These are phyloP conservation scores for Gymnocypris eckloni DNA, from an alignment of 2,797 vertebrate species.

Conservation along the genomic window DNA sequence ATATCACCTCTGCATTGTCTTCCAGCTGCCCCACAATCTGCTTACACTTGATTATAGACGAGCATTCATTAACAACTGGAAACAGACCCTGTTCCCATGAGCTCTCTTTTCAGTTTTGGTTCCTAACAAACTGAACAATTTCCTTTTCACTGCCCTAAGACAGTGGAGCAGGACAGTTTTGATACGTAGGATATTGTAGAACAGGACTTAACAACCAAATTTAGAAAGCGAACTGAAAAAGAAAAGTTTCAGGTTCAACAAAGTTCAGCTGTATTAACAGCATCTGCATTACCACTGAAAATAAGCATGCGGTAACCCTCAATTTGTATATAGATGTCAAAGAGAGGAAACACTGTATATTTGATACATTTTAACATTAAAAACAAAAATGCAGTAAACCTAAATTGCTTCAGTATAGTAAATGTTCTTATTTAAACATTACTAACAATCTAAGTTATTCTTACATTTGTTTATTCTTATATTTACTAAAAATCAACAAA, in stretches of 20 bases:
- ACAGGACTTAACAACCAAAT: not conserved
- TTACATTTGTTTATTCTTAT: not conserved
- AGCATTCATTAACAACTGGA: constrained; percentile 23
- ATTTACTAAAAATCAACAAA: not conserved
- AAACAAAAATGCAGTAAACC: too few relatives aligned
- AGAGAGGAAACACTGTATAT: not conserved
- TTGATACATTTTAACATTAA: not conserved
- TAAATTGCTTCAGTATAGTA: not conserved
- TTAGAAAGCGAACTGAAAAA: not conserved
- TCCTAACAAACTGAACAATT: not conserved
- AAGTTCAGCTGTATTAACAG: not conserved
- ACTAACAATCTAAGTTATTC: not conserved
- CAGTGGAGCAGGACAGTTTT: not conserved
- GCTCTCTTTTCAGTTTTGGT: not conserved
- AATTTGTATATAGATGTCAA: not conserved
- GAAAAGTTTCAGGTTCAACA: not conserved
- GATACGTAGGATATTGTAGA: not conserved
- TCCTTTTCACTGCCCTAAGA: not conserved
- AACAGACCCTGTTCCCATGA: constrained; percentile 9
- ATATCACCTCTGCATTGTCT: not conserved
- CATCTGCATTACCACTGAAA: not conserved
- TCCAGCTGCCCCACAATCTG: not conserved
- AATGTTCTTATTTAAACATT: not conserved
- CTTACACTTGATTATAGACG: not conserved
- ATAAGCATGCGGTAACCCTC: not conserved